Evolutionary conservation across 1,140 invertebrate species (phyloP).

Genomic region (Macrobrachium nipponense): DNA sequence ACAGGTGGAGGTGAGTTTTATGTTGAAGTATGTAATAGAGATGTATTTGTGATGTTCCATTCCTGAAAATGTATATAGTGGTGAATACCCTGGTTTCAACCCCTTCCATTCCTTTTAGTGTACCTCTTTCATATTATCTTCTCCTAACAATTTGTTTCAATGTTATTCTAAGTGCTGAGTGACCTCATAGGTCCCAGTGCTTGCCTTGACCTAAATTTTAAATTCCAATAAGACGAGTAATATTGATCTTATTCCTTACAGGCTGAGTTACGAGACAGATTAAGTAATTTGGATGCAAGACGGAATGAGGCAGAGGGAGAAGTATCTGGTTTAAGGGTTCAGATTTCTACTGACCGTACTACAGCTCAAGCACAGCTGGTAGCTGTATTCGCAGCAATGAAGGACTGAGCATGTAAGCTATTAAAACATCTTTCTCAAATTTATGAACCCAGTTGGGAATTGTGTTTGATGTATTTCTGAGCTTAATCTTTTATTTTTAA

Average conservation of each 20-base stretch:
- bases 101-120: too few relatives aligned
- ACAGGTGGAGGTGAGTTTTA: conserved; percentile 36
- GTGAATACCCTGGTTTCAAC: too few relatives aligned
- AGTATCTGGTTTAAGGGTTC: conserved; percentile 21
- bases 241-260: not conserved
- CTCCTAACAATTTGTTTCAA: too few relatives aligned
- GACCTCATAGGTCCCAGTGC: too few relatives aligned
- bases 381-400: conserved; percentile 28
- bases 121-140: too few relatives aligned
- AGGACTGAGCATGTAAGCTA: conserved; percentile 44
- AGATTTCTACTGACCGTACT: conserved; percentile 38
- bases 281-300: conserved; percentile 1
- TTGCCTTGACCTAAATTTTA: too few relatives aligned
- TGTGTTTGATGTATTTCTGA: not conserved
- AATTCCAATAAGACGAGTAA: not conserved
- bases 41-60: too few relatives aligned
- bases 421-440: not conserved
- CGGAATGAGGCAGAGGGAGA: conserved; percentile 38
- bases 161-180: too few relatives aligned
- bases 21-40: too few relatives aligned
- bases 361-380: conserved; percentile 32
- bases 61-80: too few relatives aligned
- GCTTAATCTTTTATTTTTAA: not conserved
- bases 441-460: not conserved
- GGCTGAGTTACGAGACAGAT: conserved; percentile 35